phyloP scores from a whole-genome alignment of 2,888 invertebrate genomes.

The Cinara cedri region DNA sequence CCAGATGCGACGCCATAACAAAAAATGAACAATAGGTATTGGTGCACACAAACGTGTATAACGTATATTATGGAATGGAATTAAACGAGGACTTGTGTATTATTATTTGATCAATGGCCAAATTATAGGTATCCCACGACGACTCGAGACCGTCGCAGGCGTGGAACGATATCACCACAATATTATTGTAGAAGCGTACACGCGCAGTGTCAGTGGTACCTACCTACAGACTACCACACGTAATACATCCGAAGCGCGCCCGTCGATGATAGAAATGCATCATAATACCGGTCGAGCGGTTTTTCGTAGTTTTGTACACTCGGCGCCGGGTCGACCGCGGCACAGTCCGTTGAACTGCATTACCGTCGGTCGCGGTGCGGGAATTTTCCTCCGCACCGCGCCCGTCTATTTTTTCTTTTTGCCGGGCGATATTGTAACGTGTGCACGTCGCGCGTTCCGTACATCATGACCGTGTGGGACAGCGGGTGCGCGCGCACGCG shows the following conservation, averaged over 20 bases:
- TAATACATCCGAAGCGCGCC: background rate
- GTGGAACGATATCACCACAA: too few relatives aligned
- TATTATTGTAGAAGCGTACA: too few relatives aligned
- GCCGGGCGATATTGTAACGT: slow-evolving; percentile 21
- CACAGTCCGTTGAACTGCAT: slow-evolving; percentile 54
- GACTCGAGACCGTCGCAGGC: background rate
- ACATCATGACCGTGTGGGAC: background rate
- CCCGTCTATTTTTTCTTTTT: slow-evolving; percentile 23
- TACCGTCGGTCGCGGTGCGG: slow-evolving; percentile 8
- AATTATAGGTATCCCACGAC: background rate
- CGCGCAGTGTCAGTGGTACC: too few relatives aligned
- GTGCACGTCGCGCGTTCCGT: background rate
- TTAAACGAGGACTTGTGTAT: background rate
- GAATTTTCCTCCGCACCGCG: slow-evolving; percentile 22
- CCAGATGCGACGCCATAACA: background rate
- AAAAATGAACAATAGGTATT: too few relatives aligned
- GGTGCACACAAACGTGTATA: background rate
- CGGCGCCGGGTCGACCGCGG: slow-evolving; percentile 22
- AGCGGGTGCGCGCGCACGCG: background rate
- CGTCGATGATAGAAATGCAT: slow-evolving; percentile 39
- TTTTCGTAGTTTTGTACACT: background rate
- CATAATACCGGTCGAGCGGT: slow-evolving; percentile 7
- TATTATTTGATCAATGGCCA: background rate
- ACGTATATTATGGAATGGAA: background rate
- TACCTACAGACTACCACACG: too few relatives aligned